A percentile compares a stretch with the other conserved stretches of the same genome.
These are phyloP conservation scores for Zaprionus bogoriensis DNA, from an alignment of 2,888 invertebrate genomes.

Conservation along the genomic window DNA sequence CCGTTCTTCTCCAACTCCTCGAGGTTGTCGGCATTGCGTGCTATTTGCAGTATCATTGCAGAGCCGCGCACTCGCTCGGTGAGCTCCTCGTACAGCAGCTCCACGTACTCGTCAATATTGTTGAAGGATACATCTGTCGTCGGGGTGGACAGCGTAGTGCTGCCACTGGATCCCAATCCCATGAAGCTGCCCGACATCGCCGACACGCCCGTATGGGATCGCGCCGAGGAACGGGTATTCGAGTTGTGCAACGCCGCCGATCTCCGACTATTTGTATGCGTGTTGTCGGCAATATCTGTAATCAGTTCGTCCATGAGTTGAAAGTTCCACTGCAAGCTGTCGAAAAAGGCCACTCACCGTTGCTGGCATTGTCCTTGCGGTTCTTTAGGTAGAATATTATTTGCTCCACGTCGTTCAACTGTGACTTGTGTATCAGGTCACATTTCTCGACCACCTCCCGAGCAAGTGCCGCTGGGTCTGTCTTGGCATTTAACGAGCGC, in stretches of 20 bases:
- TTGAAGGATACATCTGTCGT: slow-evolving; percentile 89
- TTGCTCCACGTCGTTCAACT: slow-evolving; percentile 93
- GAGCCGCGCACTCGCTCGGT: slow-evolving; percentile 96
- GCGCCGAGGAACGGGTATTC: slow-evolving; percentile 61
- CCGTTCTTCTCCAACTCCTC: slow-evolving; percentile 96
- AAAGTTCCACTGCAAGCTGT: rapidly evolving
- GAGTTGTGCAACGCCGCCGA: slow-evolving; percentile 68
- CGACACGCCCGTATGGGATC: slow-evolving; percentile 51
- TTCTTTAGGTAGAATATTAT: slow-evolving; percentile 93
- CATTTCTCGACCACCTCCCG: slow-evolving; percentile 94
- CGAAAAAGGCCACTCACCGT: slow-evolving; percentile 70
- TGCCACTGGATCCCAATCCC: slow-evolving; percentile 64
- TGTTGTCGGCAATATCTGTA: slow-evolving; percentile 79
- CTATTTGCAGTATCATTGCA: slow-evolving; percentile 93
- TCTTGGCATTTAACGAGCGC: slow-evolving; percentile 90
- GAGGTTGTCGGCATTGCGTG: slow-evolving; percentile 96
- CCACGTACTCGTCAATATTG: slow-evolving; percentile 96
- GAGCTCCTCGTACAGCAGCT: slow-evolving; percentile 97
- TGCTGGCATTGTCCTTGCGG: slow-evolving; percentile 85
- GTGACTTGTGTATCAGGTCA: slow-evolving; percentile 91
- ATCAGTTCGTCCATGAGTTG: not conserved
- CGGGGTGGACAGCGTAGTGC: slow-evolving; percentile 79
- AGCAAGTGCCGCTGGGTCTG: slow-evolving; percentile 90
- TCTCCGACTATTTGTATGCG: slow-evolving; percentile 72
- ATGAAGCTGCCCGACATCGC: slow-evolving; percentile 41